Conservation (phyloP, 2,113 vertebrate species). For the Coracopsis vasa region DNA sequence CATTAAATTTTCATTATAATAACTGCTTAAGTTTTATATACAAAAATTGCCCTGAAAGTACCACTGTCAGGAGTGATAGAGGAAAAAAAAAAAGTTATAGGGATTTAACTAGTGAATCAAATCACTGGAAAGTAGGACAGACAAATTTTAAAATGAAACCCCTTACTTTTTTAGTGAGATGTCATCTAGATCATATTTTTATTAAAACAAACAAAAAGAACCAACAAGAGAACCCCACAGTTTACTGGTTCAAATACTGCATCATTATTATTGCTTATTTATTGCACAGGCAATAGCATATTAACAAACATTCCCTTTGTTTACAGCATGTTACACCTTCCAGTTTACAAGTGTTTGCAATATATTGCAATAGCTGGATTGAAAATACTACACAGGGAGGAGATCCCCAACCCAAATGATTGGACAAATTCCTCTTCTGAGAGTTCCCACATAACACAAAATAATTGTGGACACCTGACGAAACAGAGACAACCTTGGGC, state of each 20-base stretch:
- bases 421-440: constrained; percentile 2
- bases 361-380: neutral
- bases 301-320: neutral
- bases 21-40: neutral
- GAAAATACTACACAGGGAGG: neutral
- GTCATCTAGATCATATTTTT: neutral
- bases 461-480: neutral
- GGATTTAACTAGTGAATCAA: neutral
- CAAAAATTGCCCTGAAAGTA: neutral
- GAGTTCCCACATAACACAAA: neutral
- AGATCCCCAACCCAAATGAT: neutral
- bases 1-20: neutral
- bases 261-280: neutral
- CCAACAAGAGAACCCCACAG: neutral
- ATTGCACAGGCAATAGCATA: neutral
- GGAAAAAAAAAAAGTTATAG: neutral
- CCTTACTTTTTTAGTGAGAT: neutral
- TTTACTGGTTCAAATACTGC: neutral
- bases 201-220: neutral
- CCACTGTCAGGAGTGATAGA: neutral
- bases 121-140: neutral
- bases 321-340: neutral
- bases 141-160: neutral
- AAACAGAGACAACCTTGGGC: neutral
- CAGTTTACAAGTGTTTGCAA: neutral